Conservation (phyloP, 2,888 invertebrate genomes). For the Belgica antarctica region DNA sequence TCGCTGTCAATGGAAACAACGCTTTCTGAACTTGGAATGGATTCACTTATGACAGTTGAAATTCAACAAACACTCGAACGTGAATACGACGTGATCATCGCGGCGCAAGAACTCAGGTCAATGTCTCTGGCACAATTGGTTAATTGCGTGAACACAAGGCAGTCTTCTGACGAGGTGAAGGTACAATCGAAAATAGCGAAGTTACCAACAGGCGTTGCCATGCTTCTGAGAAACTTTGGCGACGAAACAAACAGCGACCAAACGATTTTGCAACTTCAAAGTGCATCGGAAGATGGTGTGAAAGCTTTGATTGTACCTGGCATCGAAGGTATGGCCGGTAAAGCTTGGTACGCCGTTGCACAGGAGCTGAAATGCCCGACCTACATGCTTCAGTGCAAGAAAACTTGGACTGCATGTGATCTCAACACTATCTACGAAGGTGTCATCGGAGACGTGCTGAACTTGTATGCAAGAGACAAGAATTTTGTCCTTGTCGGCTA, state of each 20-base stretch:
- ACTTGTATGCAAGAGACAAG: neutral
- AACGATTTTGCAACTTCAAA: slow-evolving; percentile 58
- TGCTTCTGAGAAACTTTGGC: slow-evolving; percentile 63
- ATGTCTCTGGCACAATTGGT: slow-evolving; percentile 64
- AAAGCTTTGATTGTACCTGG: slow-evolving; percentile 63
- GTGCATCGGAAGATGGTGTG: slow-evolving; percentile 27
- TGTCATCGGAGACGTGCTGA: slow-evolving; percentile 45
- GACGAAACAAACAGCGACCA: slow-evolving; percentile 60
- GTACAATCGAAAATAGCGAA: slow-evolving; percentile 50
- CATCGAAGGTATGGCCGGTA: slow-evolving; percentile 63
- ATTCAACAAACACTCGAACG: slow-evolving; percentile 89
- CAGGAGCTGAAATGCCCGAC: slow-evolving; percentile 48
- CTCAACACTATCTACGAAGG: slow-evolving; percentile 46
- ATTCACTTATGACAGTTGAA: slow-evolving; percentile 96
- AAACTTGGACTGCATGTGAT: slow-evolving; percentile 47
- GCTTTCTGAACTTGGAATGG: slow-evolving; percentile 90
- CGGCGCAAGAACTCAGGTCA: slow-evolving; percentile 79
- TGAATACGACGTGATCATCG: slow-evolving; percentile 81
- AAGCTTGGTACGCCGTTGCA: slow-evolving; percentile 52
- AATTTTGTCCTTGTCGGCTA: slow-evolving; percentile 69
- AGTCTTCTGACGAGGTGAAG: slow-evolving; percentile 46
- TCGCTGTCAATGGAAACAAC: slow-evolving; percentile 68
- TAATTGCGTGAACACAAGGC: slow-evolving; percentile 47
- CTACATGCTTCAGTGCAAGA: slow-evolving; percentile 50
- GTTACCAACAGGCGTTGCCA: slow-evolving; percentile 57